phyloP scores from a whole-genome alignment of 2,113 vertebrate species.

The Erpornis zantholeuca region DNA sequence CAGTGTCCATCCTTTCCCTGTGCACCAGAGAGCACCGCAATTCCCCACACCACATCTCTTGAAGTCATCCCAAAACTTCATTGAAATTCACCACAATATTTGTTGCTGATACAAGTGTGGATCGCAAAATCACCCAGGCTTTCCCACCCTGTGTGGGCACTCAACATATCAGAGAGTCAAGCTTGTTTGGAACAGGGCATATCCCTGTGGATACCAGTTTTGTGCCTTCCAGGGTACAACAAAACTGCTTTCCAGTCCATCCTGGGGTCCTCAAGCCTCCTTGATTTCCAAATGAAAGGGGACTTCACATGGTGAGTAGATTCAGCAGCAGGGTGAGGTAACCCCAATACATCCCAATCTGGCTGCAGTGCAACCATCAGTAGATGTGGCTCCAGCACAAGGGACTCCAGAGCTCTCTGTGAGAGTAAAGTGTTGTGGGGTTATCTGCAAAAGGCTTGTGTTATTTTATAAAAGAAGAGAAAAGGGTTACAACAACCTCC shows the following conservation, averaged over 20 bases:
- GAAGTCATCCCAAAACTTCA: background rate
- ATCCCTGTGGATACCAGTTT: background rate
- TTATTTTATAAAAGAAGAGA: background rate
- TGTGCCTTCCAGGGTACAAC: background rate
- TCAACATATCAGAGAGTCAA: rapidly evolving
- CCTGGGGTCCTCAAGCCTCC: background rate
- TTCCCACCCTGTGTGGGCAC: background rate
- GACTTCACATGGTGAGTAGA: rapidly evolving
- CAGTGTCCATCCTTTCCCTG: background rate
- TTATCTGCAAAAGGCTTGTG: background rate
- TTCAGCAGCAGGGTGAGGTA: background rate
- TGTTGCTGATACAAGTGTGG: rapidly evolving
- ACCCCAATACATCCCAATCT: rapidly evolving
- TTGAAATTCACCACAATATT: background rate
- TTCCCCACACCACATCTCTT: background rate
- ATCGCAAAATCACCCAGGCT: background rate
- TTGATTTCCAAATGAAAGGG: background rate
- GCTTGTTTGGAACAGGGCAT: background rate
- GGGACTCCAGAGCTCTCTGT: background rate
- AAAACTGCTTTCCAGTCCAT: background rate
- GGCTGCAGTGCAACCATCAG: background rate
- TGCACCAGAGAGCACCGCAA: background rate
- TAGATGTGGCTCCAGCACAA: background rate
- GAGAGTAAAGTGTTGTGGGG: background rate
- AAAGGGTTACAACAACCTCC: background rate